phyloP scores from a whole-genome alignment of 2,797 vertebrate species.

The Lacerta bilineata region DNA sequence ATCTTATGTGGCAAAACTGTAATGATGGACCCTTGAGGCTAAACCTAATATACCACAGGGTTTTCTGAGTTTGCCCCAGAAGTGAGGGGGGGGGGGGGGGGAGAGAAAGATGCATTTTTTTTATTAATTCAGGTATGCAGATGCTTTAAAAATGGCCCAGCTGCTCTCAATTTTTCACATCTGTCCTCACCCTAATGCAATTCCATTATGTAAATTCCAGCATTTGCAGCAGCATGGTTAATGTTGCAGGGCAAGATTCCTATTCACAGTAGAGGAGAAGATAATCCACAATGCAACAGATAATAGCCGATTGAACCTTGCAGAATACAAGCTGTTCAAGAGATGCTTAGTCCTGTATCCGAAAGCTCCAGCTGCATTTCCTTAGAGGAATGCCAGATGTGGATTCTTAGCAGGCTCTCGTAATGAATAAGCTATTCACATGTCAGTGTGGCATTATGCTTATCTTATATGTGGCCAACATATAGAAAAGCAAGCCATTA shows the following conservation, averaged over 20 bases:
- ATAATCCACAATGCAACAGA: constrained; percentile 59
- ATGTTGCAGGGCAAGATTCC: constrained; percentile 35
- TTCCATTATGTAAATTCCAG: constrained; percentile 46
- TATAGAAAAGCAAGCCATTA: constrained; percentile 71
- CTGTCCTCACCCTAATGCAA: constrained; percentile 14
- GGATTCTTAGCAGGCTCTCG: constrained; percentile 42
- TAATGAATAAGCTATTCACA: constrained; percentile 63
- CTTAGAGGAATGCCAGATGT: constrained; percentile 45
- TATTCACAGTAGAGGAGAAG: constrained; percentile 40
- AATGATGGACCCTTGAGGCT: too few species aligned
- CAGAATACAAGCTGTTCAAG: constrained; percentile 60
- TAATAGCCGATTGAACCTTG: constrained; percentile 60
- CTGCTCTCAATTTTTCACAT: neutral
- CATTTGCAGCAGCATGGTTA: constrained; percentile 53
- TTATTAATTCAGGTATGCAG: neutral
- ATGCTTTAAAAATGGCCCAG: neutral
- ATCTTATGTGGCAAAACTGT: neutral
- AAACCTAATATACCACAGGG: neutral
- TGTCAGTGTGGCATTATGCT: constrained; percentile 59
- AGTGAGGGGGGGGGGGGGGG: too few species aligned
- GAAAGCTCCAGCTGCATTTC: constrained; percentile 51
- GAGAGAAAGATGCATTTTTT: neutral
- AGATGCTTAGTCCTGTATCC: constrained; percentile 40
- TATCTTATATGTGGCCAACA: constrained; percentile 57
- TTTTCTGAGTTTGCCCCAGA: too few species aligned